Evolutionary conservation across 2,888 invertebrate species (phyloP).

Genomic region (Hololepta plana): DNA sequence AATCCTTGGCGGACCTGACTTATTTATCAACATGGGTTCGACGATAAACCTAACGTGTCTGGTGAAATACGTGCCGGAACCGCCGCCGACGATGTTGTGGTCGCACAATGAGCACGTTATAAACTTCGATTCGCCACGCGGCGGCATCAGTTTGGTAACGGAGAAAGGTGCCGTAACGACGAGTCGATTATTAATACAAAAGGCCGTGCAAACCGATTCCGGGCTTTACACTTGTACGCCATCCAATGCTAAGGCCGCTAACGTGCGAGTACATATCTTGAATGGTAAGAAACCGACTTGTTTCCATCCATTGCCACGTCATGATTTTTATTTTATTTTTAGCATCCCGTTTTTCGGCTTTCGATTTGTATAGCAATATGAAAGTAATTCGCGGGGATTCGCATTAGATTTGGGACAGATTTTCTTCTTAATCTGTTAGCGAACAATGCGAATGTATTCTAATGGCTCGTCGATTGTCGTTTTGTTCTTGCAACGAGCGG

Average conservation of each 20-base stretch:
- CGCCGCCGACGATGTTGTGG: conserved; percentile 69
- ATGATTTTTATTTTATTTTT: too few relatives aligned
- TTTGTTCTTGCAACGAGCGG: too few relatives aligned
- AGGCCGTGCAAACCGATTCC: conserved; percentile 61
- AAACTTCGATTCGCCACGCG: conserved; percentile 79
- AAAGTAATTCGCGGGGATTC: too few relatives aligned
- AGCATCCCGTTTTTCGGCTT: too few relatives aligned
- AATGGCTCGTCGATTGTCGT: too few relatives aligned
- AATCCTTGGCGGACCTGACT: conserved; percentile 62
- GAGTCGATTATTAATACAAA: conserved; percentile 65
- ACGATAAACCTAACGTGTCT: conserved; percentile 79
- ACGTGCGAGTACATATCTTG: conserved; percentile 67
- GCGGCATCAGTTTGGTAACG: conserved; percentile 73
- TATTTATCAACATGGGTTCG: conserved; percentile 72
- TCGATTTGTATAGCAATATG: too few relatives aligned
- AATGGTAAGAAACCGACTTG: conserved; percentile 67
- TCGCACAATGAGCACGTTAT: conserved; percentile 68
- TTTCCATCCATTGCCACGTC: too few relatives aligned
- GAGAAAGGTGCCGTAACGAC: conserved; percentile 72
- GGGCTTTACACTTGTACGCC: conserved; percentile 72
- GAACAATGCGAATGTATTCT: too few relatives aligned
- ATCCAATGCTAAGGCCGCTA: conserved; percentile 63
- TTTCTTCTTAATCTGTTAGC: too few relatives aligned
- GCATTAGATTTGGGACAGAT: too few relatives aligned
- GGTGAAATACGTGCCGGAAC: conserved; percentile 67